Evolutionary conservation across 1,140 invertebrate genomes (phyloP).

Genomic region (Melanaphis sacchari): DNA sequence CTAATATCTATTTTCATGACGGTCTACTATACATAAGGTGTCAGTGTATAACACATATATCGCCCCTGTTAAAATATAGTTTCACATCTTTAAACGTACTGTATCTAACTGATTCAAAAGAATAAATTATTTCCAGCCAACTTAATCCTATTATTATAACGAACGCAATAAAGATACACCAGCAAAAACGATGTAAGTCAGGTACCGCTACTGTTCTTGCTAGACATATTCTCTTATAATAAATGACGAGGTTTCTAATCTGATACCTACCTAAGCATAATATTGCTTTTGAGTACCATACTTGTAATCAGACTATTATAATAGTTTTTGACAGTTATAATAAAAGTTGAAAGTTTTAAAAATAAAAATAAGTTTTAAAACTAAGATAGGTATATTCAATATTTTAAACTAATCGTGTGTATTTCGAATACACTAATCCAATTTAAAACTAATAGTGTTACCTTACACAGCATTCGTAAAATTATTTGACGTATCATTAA

Average conservation of each 20-base stretch:
- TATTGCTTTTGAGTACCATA: neutral
- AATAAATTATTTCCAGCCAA: conserved; percentile 19
- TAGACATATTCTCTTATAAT: neutral
- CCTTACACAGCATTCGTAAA: neutral
- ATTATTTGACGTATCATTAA: neutral
- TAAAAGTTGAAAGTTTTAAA: neutral
- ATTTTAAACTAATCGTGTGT: neutral
- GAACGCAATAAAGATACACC: neutral
- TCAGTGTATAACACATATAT: neutral
- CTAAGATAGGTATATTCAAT: neutral
- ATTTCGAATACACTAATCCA: too few species aligned
- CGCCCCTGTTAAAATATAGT: neutral
- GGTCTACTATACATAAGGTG: neutral
- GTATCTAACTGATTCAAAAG: neutral
- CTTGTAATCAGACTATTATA: neutral
- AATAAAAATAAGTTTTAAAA: neutral
- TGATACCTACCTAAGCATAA: neutral
- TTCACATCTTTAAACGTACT: neutral
- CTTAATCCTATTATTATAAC: conserved; percentile 5
- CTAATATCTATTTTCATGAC: neutral
- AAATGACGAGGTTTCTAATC: neutral
- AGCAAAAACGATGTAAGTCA: neutral
- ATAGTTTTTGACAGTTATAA: neutral
- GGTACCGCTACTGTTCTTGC: neutral
- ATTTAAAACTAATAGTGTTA: neutral